Evolutionary conservation across 35 echinoderm and acorn worm genomes (phyloP), one percentile per base, ranked within the genome.

Genomic region (Acanthaster planci): DNA sequence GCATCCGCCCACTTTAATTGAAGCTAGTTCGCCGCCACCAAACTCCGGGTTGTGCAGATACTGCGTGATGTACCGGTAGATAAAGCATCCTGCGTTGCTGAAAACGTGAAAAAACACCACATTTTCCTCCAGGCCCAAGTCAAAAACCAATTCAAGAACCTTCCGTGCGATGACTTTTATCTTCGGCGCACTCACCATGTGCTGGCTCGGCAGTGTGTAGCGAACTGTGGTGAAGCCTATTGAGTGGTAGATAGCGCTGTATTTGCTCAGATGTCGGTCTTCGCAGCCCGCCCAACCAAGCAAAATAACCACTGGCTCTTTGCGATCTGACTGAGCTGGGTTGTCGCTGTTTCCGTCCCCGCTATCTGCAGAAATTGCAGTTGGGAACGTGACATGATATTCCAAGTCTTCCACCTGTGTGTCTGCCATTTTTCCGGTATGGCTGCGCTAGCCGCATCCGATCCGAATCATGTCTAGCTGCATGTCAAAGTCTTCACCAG

Each of bases 351-450:
- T 85, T 40, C 76, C 84, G 23, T 44, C 76, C 10, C 16, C 38
- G 15, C 29, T 30, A 27, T 50, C 52, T 1, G 87, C 59, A 30
- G 90, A 90, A 78, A 97, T 36, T 27, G 89, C 86, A 14, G 96
- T 86, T 38, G 96, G 96, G 77, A 99, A 99, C 23, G 92, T 94
- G 10, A 94, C 92, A 91, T 99, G 92, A 60, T 91, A 99, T 32
- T 97, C 96, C 8, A 99, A 82, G 30, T 99, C 96, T 36, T 89
- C 92, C 5, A 35, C 53, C 27, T 37, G 19, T 34, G 16, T 21
- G n/a, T 81, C 39, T 22, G 64, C 64, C 64, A 72, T 72, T 26
- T 72, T 72, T 19, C 64, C 34, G 26, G 29, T 35, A 47, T n/a
- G n/a, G n/a, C n/a, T n/a, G n/a, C n/a, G n/a, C n/a, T n/a, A n/a